These are phyloP conservation scores for Clepsis dumicolana DNA, from an alignment of 2,888 invertebrate genomes.

Conservation along the genomic window DNA sequence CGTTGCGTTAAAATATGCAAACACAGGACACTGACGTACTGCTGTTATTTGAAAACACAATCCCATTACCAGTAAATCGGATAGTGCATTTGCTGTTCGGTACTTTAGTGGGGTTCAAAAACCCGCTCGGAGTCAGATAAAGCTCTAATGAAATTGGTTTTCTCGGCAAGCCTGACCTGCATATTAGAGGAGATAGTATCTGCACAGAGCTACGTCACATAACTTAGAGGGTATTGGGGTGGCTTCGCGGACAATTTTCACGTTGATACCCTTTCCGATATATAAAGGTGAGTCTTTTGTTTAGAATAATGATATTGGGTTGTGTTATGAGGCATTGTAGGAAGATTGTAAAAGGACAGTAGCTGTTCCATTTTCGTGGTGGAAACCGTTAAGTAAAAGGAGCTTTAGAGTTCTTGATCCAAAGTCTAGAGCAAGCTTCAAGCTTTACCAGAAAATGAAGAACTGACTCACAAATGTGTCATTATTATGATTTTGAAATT, in stretches of 20 bases:
- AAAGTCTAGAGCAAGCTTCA: too few relatives aligned
- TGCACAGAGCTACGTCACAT: constrained; percentile 52
- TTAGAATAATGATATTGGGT: constrained; percentile 37
- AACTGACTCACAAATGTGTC: too few relatives aligned
- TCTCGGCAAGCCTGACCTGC: constrained; percentile 52
- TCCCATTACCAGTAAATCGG: constrained; percentile 22
- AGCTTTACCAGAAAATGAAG: not conserved
- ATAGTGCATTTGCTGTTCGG: constrained; percentile 31
- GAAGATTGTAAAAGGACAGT: constrained; percentile 1
- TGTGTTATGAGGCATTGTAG: constrained; percentile 18
- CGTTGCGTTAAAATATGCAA: not conserved
- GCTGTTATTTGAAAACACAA: constrained; percentile 24
- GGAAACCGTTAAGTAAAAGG: not conserved
- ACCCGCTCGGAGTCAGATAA: constrained; percentile 55
- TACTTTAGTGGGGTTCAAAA: constrained; percentile 39
- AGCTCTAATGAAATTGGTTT: constrained; percentile 66
- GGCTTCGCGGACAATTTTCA: constrained; percentile 55
- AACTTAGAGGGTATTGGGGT: constrained; percentile 49
- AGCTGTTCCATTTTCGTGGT: not conserved
- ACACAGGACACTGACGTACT: not conserved
- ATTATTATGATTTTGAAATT: too few relatives aligned
- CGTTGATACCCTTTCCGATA: constrained; percentile 60
- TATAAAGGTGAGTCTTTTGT: constrained; percentile 48
- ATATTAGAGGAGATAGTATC: constrained; percentile 51
- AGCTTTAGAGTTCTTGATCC: too few relatives aligned